Conservation (phyloP, 2,797 vertebrate genomes). For the Heliangelus exortis region DNA sequence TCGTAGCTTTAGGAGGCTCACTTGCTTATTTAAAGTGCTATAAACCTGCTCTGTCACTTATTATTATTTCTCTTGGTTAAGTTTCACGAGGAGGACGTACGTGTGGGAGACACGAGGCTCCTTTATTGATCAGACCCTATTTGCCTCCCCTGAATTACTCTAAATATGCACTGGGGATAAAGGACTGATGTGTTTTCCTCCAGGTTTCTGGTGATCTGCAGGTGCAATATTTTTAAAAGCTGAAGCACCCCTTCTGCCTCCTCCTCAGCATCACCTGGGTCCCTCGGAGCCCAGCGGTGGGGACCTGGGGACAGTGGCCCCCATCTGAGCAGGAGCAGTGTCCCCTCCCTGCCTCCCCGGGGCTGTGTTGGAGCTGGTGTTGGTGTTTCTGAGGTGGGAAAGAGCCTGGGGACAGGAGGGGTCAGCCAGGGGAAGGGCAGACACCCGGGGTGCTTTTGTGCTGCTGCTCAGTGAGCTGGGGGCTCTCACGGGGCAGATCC, state of each 20-base stretch:
- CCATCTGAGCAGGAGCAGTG: neutral
- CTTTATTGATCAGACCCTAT: constrained; percentile 61
- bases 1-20: constrained; percentile 81
- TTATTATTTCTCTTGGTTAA: constrained; percentile 80
- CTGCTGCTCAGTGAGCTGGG: fast-evolving
- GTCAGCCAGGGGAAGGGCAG: neutral
- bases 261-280: neutral
- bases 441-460: fast-evolving
- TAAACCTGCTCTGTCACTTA: constrained; percentile 75
- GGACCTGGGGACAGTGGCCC: neutral
- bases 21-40: constrained; percentile 83
- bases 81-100: constrained; percentile 73
- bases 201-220: neutral
- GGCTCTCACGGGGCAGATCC: neutral
- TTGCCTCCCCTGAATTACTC: constrained; percentile 65
- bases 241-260: constrained; percentile 21
- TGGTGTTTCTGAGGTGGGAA: neutral
- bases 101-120: constrained; percentile 54
- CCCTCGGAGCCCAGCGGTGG: fast-evolving
- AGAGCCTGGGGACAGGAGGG: neutral
- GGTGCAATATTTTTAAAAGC: constrained; percentile 57
- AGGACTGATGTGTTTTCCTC: constrained; percentile 49
- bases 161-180: neutral
- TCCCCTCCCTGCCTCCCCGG: neutral
- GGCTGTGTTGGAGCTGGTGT: too few relatives aligned